Percentiles rank a stretch among this genome's conserved stretches.
Evolutionary conservation across 2,888 invertebrate genomes (phyloP).

Genomic region (Pomacea canaliculata): DNA sequence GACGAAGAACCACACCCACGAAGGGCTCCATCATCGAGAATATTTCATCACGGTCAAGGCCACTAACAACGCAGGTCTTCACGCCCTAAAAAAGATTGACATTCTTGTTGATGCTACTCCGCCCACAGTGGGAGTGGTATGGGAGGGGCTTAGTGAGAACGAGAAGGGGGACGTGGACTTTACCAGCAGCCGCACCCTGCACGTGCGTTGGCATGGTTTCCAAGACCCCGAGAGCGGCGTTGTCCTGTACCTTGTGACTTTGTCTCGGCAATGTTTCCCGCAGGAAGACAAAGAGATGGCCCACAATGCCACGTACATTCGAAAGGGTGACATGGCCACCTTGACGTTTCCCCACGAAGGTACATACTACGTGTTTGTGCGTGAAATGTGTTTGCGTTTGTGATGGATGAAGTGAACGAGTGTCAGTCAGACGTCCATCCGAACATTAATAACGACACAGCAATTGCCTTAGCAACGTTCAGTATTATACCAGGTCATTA

Average conservation of each 20-base stretch:
- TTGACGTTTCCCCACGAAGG: constrained; percentile 17
- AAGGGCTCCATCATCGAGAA: constrained; percentile 48
- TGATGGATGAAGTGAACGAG: too few relatives aligned
- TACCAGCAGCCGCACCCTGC: constrained; percentile 26
- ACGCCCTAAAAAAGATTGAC: constrained; percentile 35
- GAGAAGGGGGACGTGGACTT: constrained; percentile 40
- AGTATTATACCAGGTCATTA: too few relatives aligned
- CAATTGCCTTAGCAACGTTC: too few relatives aligned
- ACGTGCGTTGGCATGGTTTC: constrained; percentile 42
- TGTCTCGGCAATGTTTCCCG: constrained; percentile 29
- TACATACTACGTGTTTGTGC: neutral
- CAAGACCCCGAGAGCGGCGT: constrained; percentile 46
- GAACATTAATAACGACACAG: too few relatives aligned
- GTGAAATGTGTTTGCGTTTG: too few relatives aligned
- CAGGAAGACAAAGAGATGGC: constrained; percentile 14
- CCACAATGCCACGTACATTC: constrained; percentile 10
- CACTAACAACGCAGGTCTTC: constrained; percentile 45
- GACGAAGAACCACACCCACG: constrained; percentile 25
- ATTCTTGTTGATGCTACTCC: constrained; percentile 50
- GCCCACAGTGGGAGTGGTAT: constrained; percentile 43
- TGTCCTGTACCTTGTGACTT: constrained; percentile 28
- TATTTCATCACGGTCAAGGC: constrained; percentile 45
- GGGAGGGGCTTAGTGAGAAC: constrained; percentile 38
- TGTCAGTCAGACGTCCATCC: too few relatives aligned
- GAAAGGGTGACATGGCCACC: constrained; percentile 10